Conservation (phyloP, 2,113 vertebrate species). For the Empidonax traillii region DNA sequence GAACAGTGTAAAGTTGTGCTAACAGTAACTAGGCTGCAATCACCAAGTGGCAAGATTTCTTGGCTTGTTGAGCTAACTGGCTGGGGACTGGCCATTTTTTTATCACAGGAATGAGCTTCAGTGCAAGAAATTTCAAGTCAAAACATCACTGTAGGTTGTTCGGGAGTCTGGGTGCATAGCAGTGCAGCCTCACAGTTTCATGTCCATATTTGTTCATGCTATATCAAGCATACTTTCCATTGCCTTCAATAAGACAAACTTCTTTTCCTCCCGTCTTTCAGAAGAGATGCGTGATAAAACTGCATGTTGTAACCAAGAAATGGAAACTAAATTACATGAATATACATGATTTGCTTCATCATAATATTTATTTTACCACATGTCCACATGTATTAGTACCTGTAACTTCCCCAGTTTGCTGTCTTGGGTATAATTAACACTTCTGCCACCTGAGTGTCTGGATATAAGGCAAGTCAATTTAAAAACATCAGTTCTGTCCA, state of each 20-base stretch:
- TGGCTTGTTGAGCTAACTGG: neutral
- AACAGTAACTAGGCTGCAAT: neutral
- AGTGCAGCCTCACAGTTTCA: slow-evolving; percentile 9
- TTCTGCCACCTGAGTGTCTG: neutral
- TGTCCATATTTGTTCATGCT: slow-evolving; percentile 75
- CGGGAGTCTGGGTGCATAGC: slow-evolving; percentile 4
- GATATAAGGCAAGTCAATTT: neutral
- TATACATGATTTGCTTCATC: neutral
- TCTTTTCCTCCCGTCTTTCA: neutral
- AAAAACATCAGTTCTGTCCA: slow-evolving; percentile 39
- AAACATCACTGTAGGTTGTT: slow-evolving; percentile 54
- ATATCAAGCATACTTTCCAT: slow-evolving; percentile 42
- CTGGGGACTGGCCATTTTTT: neutral
- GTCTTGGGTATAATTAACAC: slow-evolving; percentile 30
- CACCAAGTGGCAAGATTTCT: slow-evolving; percentile 25
- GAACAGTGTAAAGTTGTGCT: neutral
- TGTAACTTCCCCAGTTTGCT: neutral
- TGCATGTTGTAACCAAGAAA: neutral
- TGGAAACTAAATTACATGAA: neutral
- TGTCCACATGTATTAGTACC: neutral
- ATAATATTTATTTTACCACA: neutral
- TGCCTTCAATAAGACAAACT: neutral
- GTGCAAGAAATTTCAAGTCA: slow-evolving; percentile 35
- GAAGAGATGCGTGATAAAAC: neutral
- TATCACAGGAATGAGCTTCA: slow-evolving; percentile 21